Evolutionary conservation across 2,888 invertebrate species (phyloP), one percentile per base, ranked within the genome.

Genomic region (Chesias legatella): DNA sequence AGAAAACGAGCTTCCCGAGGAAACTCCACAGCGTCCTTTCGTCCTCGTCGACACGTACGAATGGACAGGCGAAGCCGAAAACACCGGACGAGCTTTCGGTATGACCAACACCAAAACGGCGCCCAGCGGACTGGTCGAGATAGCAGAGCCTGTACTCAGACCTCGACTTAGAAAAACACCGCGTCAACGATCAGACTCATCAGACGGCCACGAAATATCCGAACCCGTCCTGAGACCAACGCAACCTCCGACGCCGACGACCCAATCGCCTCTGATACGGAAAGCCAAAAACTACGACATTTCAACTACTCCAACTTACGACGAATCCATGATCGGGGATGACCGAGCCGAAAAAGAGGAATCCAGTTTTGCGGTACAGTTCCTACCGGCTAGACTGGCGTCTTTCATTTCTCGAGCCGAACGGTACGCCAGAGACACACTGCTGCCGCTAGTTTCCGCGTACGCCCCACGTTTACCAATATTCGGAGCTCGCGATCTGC

Each of bases 371-470:
- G 94, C 93, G 0, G 94, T 95, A 0, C 95, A 96, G 69, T 91
- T 94, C 62, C 79, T 96, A 27, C 95, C 95, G 0, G 93, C 94
- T 51, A 89, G 94, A 21, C 75, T 95, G 1, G 94, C 94, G 0
- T 92, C 93, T 3, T 91, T 96, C 73, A 90, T 96, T 30, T 93
- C 95, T 24, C 92, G 94, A 56, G 95, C 95, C 0, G 95, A 95
- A 64, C 90, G 92, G 32, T 95, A 95, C 70, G 94, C 95, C 0
- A 89, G 94, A 35, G 93, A 94, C 68, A 94, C 94, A 0, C 82
- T 95, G 1, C 72, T 94, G 35, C 94, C 94, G 0, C 71, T 95
- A 4, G 94, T 95, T 6, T 94, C 94, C 7, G 93, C 93, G 28
- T 94, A 94, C 71, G 94, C 94, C 0, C 94, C 95, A 0, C 91